phyloP scores from a whole-genome alignment of 2,888 invertebrate species.

The Phyllotreta striolata region DNA sequence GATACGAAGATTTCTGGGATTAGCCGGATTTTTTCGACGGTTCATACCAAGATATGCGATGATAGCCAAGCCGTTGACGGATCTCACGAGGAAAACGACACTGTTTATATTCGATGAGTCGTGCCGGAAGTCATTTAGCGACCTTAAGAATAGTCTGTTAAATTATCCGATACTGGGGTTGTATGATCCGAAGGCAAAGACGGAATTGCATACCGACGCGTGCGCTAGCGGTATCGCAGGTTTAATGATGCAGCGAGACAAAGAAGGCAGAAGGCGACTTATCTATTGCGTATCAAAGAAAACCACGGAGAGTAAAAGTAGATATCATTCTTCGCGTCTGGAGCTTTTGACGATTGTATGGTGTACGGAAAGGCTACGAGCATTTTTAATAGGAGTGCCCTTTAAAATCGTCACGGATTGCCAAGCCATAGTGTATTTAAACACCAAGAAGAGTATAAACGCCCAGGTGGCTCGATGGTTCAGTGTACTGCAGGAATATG shows the following conservation, averaged over 20 bases:
- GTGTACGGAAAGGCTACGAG: conserved; percentile 42
- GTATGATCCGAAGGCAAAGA: conserved; percentile 36
- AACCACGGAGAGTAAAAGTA: conserved; percentile 42
- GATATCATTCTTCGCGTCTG: conserved; percentile 45
- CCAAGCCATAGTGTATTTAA: conserved; percentile 44
- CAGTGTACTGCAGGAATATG: conserved; percentile 41
- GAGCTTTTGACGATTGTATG: conserved; percentile 47
- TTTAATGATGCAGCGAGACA: conserved; percentile 46
- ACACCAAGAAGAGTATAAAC: conserved; percentile 43
- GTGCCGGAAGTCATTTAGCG: conserved; percentile 29
- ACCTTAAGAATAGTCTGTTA: conserved; percentile 26
- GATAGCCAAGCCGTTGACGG: conserved; percentile 46
- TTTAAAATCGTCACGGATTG: conserved; percentile 44
- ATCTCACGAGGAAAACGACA: conserved; percentile 41
- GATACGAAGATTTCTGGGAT: conserved; percentile 42
- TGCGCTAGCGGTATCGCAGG: conserved; percentile 43
- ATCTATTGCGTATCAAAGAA: conserved; percentile 45
- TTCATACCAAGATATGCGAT: conserved; percentile 42
- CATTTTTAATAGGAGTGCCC: conserved; percentile 39
- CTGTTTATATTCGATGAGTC: conserved; percentile 35
- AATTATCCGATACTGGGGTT: conserved; percentile 33
- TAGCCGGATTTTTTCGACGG: conserved; percentile 43
- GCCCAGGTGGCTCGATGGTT: conserved; percentile 45
- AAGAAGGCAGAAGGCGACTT: conserved; percentile 40
- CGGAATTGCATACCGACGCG: conserved; percentile 42